phyloP scores from a whole-genome alignment of 2,113 vertebrate genomes.

The Pangasianodon gigas region DNA sequence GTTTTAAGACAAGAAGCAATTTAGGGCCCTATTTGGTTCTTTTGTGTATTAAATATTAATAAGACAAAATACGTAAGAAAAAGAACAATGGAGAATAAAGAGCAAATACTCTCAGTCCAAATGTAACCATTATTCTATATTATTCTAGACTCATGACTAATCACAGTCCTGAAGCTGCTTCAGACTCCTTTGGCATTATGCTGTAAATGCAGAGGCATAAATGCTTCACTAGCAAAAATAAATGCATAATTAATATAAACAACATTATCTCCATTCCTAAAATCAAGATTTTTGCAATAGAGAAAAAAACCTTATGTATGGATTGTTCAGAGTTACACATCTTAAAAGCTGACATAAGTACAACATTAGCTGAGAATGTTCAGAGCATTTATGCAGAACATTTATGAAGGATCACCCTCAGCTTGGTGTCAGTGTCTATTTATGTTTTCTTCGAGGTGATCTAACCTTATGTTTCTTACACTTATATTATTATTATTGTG shows the following conservation, averaged over 20 bases:
- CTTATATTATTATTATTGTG: neutral
- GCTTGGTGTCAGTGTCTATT: neutral
- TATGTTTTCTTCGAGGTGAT: neutral
- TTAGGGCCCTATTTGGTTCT: neutral
- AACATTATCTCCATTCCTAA: neutral
- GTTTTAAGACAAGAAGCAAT: neutral
- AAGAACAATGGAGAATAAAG: neutral
- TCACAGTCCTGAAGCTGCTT: neutral
- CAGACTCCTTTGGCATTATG: neutral
- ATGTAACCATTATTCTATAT: neutral
- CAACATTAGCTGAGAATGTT: neutral
- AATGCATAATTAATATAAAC: neutral
- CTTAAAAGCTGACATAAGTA: neutral
- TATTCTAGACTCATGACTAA: neutral
- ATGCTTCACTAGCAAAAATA: neutral
- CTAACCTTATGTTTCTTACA: neutral
- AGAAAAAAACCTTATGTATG: neutral
- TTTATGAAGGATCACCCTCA: neutral
- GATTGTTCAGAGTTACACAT: neutral
- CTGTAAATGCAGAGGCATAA: neutral
- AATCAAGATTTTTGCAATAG: neutral
- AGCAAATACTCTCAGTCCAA: neutral
- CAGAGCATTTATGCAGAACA: neutral
- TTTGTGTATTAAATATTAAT: conserved; percentile 18
- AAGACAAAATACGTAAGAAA: neutral